These are phyloP conservation scores for Netelia inedita DNA, from an alignment of 2,888 invertebrate species.

Conservation along the genomic window DNA sequence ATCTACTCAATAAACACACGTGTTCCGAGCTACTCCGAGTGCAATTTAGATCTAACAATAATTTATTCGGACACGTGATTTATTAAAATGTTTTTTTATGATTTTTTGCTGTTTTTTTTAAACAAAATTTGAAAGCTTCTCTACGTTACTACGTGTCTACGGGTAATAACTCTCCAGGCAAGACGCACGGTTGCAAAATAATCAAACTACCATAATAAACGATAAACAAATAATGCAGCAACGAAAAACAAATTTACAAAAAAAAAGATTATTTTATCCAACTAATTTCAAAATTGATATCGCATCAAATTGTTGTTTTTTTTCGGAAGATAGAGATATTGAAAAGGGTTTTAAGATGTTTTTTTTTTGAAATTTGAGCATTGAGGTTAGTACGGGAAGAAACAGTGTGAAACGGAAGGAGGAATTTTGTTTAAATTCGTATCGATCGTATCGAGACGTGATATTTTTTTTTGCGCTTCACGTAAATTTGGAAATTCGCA, in stretches of 20 bases:
- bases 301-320: constrained; percentile 6
- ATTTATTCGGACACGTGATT: neutral
- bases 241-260: constrained; percentile 41
- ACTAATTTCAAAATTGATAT: neutral
- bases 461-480: neutral
- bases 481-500: neutral
- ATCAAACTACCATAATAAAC: constrained; percentile 68
- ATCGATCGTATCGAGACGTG: constrained; percentile 8
- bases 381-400: constrained; percentile 10
- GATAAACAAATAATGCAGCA: constrained; percentile 50
- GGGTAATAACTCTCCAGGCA: constrained; percentile 59
- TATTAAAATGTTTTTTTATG: constrained; percentile 1
- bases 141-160: constrained; percentile 63
- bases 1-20: constrained; percentile 19
- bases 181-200: constrained; percentile 69
- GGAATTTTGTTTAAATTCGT: neutral
- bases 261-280: constrained; percentile 8
- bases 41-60: constrained; percentile 73
- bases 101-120: constrained; percentile 6
- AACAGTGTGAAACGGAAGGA: constrained; percentile 39
- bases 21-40: constrained; percentile 14
- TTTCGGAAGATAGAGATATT: constrained; percentile 25
- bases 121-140: constrained; percentile 8
- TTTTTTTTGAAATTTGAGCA: constrained; percentile 36
- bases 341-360: constrained; percentile 6